A percentile compares a stretch with the other conserved stretches of the same genome.
Evolutionary conservation across 1,140 invertebrate genomes (phyloP).

Genomic region (Oryzaephilus surinamensis): DNA sequence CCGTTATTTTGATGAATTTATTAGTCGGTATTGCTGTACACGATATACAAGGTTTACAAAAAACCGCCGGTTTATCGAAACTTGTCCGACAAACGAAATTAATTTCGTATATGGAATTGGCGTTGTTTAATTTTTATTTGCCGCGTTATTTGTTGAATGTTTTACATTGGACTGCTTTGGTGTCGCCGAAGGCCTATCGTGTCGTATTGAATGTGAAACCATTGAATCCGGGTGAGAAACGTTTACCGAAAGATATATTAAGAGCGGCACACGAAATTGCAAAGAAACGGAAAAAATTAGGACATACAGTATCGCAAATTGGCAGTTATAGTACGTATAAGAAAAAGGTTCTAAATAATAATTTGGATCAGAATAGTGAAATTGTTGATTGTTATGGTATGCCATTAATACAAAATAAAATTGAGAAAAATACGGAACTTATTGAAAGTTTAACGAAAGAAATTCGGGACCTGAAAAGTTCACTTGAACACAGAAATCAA

Average conservation of each 20-base stretch:
- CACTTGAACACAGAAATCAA: slow-evolving; percentile 24
- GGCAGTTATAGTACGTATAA: slow-evolving; percentile 44
- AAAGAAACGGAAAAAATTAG: slow-evolving; percentile 55
- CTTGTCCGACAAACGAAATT: slow-evolving; percentile 67
- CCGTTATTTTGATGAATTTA: slow-evolving; percentile 72
- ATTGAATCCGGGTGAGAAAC: slow-evolving; percentile 66
- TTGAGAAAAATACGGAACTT: slow-evolving; percentile 50
- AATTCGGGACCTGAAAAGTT: slow-evolving; percentile 47
- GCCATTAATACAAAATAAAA: slow-evolving; percentile 45
- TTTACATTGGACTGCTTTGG: slow-evolving; percentile 59
- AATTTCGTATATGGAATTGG: slow-evolving; percentile 62
- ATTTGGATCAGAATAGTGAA: slow-evolving; percentile 37
- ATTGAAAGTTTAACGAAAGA: slow-evolving; percentile 49
- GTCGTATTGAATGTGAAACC: slow-evolving; percentile 69
- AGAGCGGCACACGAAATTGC: slow-evolving; percentile 64
- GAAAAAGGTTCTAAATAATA: slow-evolving; percentile 52
- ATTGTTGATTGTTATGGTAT: slow-evolving; percentile 40
- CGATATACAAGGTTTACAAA: slow-evolving; percentile 67
- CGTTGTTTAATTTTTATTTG: slow-evolving; percentile 56
- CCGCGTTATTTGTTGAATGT: slow-evolving; percentile 60
- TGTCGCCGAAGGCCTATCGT: slow-evolving; percentile 64
- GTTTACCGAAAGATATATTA: slow-evolving; percentile 62
- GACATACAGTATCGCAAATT: slow-evolving; percentile 51
- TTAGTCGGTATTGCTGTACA: slow-evolving; percentile 70
- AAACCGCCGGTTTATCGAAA: slow-evolving; percentile 63